Conservation (phyloP, 1,140 invertebrate species). For the Amyelois transitella region DNA sequence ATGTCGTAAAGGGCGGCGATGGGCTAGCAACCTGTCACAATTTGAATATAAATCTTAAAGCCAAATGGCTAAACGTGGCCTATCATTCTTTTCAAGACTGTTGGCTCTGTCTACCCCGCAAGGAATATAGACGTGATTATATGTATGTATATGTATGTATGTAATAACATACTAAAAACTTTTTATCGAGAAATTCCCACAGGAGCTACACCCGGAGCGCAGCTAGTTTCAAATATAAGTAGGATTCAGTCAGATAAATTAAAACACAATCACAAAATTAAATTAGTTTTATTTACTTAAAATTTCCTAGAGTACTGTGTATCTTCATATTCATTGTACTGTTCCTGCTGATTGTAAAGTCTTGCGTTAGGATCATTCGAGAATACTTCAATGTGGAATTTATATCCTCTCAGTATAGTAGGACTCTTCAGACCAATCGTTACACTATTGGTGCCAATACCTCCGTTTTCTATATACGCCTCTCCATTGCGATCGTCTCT, state of each 20-base stretch:
- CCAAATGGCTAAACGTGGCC: too few species aligned
- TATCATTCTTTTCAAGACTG: too few species aligned
- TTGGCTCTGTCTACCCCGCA: too few species aligned
- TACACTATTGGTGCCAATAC: conserved; percentile 10
- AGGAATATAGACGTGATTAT: too few species aligned
- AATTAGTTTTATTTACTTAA: conserved; percentile 8
- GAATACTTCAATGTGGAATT: conserved; percentile 53
- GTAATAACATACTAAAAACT: too few species aligned
- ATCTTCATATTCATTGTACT: conserved; percentile 24
- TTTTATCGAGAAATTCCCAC: too few species aligned
- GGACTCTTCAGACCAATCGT: conserved; percentile 47
- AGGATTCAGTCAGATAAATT: not conserved
- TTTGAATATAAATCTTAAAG: too few species aligned
- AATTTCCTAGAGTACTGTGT: conserved; percentile 39
- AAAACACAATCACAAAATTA: not conserved
- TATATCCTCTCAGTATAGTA: conserved; percentile 51
- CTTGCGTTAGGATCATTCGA: conserved; percentile 28
- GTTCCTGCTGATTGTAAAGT: conserved; percentile 16
- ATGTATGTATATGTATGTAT: too few species aligned
- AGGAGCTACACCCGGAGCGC: too few species aligned
- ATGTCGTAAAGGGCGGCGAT: too few species aligned
- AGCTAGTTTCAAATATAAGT: too few species aligned
- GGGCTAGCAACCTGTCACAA: too few species aligned
- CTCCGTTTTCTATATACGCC: conserved; percentile 11
- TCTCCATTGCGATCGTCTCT: conserved; percentile 13